phyloP scores from a whole-genome alignment of 2,888 invertebrate genomes.

The Diarsia brunnea region DNA sequence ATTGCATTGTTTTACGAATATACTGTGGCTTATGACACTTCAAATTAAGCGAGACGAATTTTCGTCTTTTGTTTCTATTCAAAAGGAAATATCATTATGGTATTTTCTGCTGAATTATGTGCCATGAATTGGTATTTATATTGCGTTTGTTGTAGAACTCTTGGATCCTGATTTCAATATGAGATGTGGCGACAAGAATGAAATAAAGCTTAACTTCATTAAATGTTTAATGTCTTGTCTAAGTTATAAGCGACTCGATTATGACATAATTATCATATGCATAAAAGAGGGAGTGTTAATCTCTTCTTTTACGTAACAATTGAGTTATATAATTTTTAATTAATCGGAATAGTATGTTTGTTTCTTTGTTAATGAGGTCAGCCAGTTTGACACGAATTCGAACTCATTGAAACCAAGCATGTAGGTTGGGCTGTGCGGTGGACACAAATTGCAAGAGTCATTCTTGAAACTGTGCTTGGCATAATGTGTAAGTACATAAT shows the following conservation, averaged over 20 bases:
- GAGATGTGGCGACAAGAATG: neutral
- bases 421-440: neutral
- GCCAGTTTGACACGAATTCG: neutral
- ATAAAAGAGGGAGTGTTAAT: conserved; percentile 10
- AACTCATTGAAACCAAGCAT: neutral
- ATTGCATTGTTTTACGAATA: conserved; percentile 86
- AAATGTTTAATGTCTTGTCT: conserved; percentile 32
- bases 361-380: neutral
- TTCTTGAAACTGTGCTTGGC: neutral
- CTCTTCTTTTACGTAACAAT: neutral
- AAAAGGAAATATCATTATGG: conserved; percentile 55
- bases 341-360: neutral
- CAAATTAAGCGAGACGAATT: conserved; percentile 81
- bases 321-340: neutral
- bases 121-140: conserved; percentile 39
- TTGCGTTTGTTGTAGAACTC: conserved; percentile 20
- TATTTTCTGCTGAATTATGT: conserved; percentile 47
- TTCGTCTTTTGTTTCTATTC: conserved; percentile 73
- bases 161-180: conserved; percentile 11
- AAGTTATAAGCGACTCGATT: conserved; percentile 13
- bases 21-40: conserved; percentile 82
- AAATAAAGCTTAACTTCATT: conserved; percentile 32
- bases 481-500: neutral
- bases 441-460: too few relatives aligned
- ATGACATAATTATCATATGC: conserved; percentile 1